These are phyloP conservation scores for Oreortyx pictus DNA, from an alignment of 2,797 vertebrate species.

Conservation along the genomic window DNA sequence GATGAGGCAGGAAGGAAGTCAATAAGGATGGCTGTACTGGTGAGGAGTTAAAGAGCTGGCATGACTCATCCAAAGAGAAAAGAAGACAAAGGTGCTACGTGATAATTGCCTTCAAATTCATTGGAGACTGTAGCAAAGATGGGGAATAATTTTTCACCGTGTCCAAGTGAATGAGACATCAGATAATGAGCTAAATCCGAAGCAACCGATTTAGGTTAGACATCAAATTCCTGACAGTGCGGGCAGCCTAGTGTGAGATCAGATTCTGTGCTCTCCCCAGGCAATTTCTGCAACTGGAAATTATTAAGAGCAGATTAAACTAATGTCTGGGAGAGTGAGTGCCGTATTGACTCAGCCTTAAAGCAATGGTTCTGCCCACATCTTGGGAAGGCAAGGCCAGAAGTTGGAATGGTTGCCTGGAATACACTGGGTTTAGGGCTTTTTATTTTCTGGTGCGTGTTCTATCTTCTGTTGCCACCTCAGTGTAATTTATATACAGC, in stretches of 20 bases:
- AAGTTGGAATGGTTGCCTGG: neutral
- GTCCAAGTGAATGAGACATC: neutral
- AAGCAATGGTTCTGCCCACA: neutral
- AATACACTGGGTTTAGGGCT: neutral
- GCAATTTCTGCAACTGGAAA: neutral
- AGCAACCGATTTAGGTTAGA: neutral
- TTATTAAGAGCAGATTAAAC: neutral
- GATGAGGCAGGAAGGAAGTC: neutral
- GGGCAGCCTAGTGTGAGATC: neutral
- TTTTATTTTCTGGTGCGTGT: neutral
- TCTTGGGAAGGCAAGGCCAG: neutral
- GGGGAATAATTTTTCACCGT: neutral
- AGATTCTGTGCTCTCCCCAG: neutral
- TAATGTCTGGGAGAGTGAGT: neutral
- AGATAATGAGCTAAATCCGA: neutral
- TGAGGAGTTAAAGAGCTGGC: neutral
- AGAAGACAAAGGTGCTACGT: neutral
- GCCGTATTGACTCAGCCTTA: neutral
- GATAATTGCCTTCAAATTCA: conserved; percentile 30
- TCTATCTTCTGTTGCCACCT: neutral
- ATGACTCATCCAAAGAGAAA: neutral
- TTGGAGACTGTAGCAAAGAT: neutral
- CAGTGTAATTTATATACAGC: neutral
- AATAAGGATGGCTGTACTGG: neutral
- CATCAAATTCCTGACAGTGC: neutral